Evolutionary conservation across 1,140 invertebrate species (phyloP), one percentile per base, ranked within the genome.

Genomic region (Pseudomyrmex flavicornis): DNA sequence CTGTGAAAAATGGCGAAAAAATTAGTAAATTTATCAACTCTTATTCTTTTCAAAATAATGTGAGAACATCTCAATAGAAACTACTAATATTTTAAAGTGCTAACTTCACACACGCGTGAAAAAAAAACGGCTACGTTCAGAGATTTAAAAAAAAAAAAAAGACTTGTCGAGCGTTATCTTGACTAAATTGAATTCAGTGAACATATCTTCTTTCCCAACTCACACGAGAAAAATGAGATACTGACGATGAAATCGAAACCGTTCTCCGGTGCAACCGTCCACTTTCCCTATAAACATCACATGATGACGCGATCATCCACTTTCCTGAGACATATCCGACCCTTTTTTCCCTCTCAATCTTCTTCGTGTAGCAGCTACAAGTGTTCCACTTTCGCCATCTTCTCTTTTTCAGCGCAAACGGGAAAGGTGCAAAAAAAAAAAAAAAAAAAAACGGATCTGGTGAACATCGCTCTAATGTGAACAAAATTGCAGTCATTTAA

Each of bases 221-320:
- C 10, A 7, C 58, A 20, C 44, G 50, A 80, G 52, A 85, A 85
- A 88, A 84, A 87, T 59, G 54, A 88, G 75, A 85, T 50, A 66
- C 73, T 26, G 56, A 62, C 84, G 72, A 84, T 86, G 84, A 89
- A 88, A 89, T 86, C 82, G 87, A 89, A 86, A 89, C 80, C 84
- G 62, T 82, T 86, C 70, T 35, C 80, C 80, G 72, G 76, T 88
- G 82, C 82, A 56, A 58, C 54, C n/a, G 75, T 89, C 61, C 73
- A 89, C 88, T 89, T 89, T 89, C 86, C 84, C 86, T 63, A 89
- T 76, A 48, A 86, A 89, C 48, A 54, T 69, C 68, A 62, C 35
- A 48, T 56, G 48, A 56, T 44, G 62, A 58, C 65, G 35, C 35
- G 84, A 86, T 83, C 82, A 59, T 88, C 87, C 72, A 89, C 88